Evolutionary conservation across 2,113 vertebrate genomes (phyloP).

Genomic region (Chinchilla lanigera): DNA sequence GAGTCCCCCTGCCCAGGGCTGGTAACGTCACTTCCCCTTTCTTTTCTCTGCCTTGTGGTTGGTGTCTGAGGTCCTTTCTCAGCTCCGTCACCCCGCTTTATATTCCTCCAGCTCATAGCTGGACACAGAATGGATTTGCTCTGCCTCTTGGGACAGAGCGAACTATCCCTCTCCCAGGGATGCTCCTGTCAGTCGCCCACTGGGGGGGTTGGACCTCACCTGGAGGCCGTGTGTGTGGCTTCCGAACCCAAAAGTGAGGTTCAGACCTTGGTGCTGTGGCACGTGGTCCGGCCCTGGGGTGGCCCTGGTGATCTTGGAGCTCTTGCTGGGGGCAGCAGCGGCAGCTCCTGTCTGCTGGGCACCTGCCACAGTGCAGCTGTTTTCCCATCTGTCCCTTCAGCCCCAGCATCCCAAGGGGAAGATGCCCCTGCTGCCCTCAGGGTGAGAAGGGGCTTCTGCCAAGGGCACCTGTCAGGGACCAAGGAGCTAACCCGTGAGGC

Average conservation of each 20-base stretch:
- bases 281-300: accelerated
- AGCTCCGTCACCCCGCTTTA: accelerated
- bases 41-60: neutral
- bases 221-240: neutral
- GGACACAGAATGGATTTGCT: neutral
- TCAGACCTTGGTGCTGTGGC: accelerated
- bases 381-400: neutral
- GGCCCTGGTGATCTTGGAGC: accelerated
- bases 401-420: neutral
- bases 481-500: accelerated
- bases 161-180: no score
- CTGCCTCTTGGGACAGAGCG: neutral
- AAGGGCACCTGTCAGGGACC: accelerated
- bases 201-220: no score
- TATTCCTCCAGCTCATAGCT: no score
- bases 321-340: accelerated
- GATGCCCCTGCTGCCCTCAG: neutral
- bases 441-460: neutral
- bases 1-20: neutral
- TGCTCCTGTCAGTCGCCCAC: accelerated
- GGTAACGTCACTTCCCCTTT: accelerated
- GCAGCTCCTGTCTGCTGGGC: neutral
- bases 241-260: neutral
- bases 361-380: neutral
- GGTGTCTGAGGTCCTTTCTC: neutral